Conservation (phyloP, 1,140 invertebrate genomes). For the Drosophila hydei region DNA sequence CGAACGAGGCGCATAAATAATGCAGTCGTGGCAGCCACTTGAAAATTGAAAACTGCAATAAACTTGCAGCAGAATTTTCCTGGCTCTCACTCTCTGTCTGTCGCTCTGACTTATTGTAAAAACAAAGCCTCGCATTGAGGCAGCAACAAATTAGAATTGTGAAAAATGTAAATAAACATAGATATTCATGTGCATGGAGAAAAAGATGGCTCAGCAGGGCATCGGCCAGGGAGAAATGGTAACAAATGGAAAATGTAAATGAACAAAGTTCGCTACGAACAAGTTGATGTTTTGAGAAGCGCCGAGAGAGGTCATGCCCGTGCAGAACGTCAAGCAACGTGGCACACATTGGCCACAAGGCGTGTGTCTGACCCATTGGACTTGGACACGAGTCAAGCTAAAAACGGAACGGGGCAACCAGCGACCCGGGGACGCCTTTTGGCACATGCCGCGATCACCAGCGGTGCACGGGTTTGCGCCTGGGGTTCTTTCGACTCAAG, state of each 20-base stretch:
- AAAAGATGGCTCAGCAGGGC: slow-evolving; percentile 44
- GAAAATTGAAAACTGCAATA: slow-evolving; percentile 70
- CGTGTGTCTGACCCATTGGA: slow-evolving; percentile 10
- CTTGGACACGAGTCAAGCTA: slow-evolving; percentile 30
- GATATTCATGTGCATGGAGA: background rate
- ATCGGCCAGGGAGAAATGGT: background rate
- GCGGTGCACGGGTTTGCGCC: slow-evolving; percentile 66
- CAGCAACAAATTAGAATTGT: slow-evolving; percentile 45
- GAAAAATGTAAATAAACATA: slow-evolving; percentile 46
- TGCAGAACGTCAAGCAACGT: slow-evolving; percentile 23
- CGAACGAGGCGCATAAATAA: slow-evolving; percentile 73
- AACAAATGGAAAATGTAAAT: slow-evolving; percentile 25
- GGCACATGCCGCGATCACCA: slow-evolving; percentile 79
- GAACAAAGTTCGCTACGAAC: slow-evolving; percentile 3
- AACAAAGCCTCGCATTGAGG: slow-evolving; percentile 8
- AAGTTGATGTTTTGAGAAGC: slow-evolving; percentile 18
- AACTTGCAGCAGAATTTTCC: slow-evolving; percentile 41
- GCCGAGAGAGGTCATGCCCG: slow-evolving; percentile 30
- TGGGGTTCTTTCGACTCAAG: slow-evolving; percentile 63
- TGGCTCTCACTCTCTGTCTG: background rate
- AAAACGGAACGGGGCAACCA: slow-evolving; percentile 13
- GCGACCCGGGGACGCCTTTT: slow-evolving; percentile 55
- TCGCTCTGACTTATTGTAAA: background rate
- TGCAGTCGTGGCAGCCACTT: slow-evolving; percentile 65
- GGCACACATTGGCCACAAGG: slow-evolving; percentile 17